A percentile compares a stretch with the other conserved stretches of the same genome.
phyloP scores from a whole-genome alignment of 1,140 invertebrate species.

The Heliconius himera region DNA sequence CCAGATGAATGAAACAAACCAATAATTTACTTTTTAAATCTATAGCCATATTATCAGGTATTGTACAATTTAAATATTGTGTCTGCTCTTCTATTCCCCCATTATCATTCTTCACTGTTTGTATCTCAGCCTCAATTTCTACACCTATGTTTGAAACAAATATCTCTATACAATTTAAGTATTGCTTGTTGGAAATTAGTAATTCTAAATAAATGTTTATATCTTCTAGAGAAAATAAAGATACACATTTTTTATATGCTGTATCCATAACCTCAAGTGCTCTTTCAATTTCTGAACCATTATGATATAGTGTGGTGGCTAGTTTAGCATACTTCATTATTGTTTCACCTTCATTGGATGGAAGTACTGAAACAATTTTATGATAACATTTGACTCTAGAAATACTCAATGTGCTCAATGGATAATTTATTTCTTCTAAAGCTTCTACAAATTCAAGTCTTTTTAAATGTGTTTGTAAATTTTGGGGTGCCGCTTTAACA shows the following conservation, averaged over 20 bases:
- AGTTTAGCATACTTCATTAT: conserved; percentile 90
- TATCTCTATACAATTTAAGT: conserved; percentile 86
- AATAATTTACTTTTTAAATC: conserved; percentile 93
- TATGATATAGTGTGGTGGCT: conserved; percentile 88
- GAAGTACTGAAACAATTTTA: conserved; percentile 86
- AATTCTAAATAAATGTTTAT: conserved; percentile 93
- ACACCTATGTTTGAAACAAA: conserved; percentile 85
- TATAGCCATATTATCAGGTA: conserved; percentile 89
- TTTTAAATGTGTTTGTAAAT: conserved; percentile 87
- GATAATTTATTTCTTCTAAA: conserved; percentile 87
- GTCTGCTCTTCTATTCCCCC: conserved; percentile 70
- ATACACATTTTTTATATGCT: conserved; percentile 87
- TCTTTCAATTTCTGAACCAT: conserved; percentile 87
- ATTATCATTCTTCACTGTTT: conserved; percentile 63
- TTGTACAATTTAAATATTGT: conserved; percentile 83
- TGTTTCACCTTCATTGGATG: conserved; percentile 83
- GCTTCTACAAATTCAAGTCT: conserved; percentile 87
- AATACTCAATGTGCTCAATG: conserved; percentile 79
- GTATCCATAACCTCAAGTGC: conserved; percentile 89
- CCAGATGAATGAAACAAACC: conserved; percentile 89
- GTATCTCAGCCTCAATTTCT: conserved; percentile 83
- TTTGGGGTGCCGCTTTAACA: conserved; percentile 86
- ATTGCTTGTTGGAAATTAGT: conserved; percentile 88
- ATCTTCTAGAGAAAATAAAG: conserved; percentile 87
- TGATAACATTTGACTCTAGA: conserved; percentile 84